A percentile compares a stretch with the other conserved stretches of the same genome.
These are phyloP conservation scores for Eublepharis macularius DNA, from an alignment of 2,113 vertebrate species.

Conservation along the genomic window DNA sequence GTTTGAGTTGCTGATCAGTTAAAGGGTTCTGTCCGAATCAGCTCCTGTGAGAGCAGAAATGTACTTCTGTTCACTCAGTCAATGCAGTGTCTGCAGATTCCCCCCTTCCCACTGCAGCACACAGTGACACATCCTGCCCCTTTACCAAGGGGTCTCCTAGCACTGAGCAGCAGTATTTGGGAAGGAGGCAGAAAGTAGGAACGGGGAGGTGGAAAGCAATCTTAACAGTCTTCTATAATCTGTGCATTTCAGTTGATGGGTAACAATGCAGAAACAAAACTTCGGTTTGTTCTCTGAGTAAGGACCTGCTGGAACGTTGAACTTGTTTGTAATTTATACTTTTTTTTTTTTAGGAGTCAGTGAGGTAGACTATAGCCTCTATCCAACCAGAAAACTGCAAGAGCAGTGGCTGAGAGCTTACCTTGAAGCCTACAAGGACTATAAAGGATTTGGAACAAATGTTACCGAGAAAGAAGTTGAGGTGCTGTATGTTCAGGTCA, in stretches of 20 bases:
- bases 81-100: too few relatives aligned
- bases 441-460: constrained; percentile 81
- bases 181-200: too few relatives aligned
- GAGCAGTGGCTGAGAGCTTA: constrained; percentile 91
- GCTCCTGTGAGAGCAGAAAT: too few relatives aligned
- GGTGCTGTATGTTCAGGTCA: constrained; percentile 93
- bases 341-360: constrained; percentile 82
- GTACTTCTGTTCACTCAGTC: too few relatives aligned
- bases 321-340: background rate
- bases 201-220: too few relatives aligned
- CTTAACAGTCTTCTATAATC: background rate
- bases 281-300: background rate
- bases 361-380: constrained; percentile 94
- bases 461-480: constrained; percentile 91
- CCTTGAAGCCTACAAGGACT: constrained; percentile 92
- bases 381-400: constrained; percentile 87
- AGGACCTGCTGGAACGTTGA: background rate
- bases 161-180: too few relatives aligned
- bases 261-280: background rate
- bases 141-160: too few relatives aligned
- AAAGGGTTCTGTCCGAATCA: too few relatives aligned
- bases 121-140: too few relatives aligned
- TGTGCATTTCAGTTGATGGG: background rate
- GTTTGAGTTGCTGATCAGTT: background rate
- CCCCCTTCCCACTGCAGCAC: too few relatives aligned